A percentile compares a stretch with the other conserved stretches of the same genome.
Conservation (phyloP, 2,797 vertebrate genomes). For the Streptopelia turtur region DNA sequence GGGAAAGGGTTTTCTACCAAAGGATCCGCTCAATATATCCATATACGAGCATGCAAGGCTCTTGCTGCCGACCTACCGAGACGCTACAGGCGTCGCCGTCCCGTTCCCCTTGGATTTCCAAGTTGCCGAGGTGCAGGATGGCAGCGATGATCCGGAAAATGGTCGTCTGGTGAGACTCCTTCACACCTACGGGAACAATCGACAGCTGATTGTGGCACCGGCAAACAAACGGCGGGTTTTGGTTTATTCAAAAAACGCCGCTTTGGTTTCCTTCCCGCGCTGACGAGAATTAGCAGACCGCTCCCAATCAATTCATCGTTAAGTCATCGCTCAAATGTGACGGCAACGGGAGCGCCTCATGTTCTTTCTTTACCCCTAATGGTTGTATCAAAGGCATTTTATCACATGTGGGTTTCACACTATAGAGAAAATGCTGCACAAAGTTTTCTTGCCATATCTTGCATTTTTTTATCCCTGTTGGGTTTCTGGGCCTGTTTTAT, state of each 20-base stretch:
- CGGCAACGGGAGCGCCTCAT: background rate
- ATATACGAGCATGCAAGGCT: background rate
- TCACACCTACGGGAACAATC: conserved; percentile 83
- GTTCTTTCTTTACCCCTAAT: background rate
- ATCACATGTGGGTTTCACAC: background rate
- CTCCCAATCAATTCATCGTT: background rate
- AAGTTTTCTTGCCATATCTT: rapidly evolving
- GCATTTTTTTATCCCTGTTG: background rate
- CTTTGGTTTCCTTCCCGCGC: background rate
- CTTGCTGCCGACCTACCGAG: conserved; percentile 74
- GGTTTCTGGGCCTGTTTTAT: background rate
- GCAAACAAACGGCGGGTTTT: background rate
- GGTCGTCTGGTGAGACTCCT: conserved; percentile 86
- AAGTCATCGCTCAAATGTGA: background rate
- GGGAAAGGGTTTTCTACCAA: background rate
- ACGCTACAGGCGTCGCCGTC: conserved; percentile 88
- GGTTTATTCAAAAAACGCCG: background rate
- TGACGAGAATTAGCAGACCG: background rate
- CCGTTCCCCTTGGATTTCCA: conserved; percentile 82
- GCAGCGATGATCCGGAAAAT: conserved; percentile 92
- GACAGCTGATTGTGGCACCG: background rate
- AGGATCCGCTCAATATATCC: background rate
- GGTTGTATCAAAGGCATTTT: background rate
- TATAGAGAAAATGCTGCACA: background rate
- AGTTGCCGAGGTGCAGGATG: conserved; percentile 93